Conservation (phyloP, 2,113 vertebrate species). For the Silurus asotus region DNA sequence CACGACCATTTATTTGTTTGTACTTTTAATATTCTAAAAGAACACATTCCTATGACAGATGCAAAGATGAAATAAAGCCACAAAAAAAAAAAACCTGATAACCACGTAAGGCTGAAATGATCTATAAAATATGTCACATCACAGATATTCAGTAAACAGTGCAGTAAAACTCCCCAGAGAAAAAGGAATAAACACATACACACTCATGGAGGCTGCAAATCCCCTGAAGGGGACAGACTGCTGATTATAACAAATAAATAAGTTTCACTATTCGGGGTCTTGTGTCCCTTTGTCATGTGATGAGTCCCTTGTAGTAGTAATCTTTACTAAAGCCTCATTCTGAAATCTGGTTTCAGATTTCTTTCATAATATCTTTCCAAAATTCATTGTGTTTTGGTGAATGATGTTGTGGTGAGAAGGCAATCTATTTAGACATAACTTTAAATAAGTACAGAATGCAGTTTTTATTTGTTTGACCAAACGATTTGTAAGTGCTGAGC, state of each 20-base stretch:
- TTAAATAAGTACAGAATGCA: neutral
- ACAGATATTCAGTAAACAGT: neutral
- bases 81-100: neutral
- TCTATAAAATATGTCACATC: too few relatives aligned
- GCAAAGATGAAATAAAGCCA: neutral
- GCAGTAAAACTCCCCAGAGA: slow-evolving; percentile 10
- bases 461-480: neutral
- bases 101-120: neutral
- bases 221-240: neutral
- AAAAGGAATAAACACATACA: neutral
- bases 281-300: neutral
- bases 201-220: too few relatives aligned
- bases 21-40: neutral
- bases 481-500: neutral
- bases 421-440: neutral
- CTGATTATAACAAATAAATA: neutral
- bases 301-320: neutral
- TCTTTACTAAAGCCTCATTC: neutral
- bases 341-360: neutral
- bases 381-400: neutral
- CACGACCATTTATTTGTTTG: neutral
- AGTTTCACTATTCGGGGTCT: neutral
- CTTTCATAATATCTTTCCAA: neutral
- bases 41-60: neutral
- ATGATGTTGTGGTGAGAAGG: neutral